These are phyloP conservation scores for Magallana angulata DNA, from an alignment of 1,140 invertebrate species.

Conservation along the genomic window DNA sequence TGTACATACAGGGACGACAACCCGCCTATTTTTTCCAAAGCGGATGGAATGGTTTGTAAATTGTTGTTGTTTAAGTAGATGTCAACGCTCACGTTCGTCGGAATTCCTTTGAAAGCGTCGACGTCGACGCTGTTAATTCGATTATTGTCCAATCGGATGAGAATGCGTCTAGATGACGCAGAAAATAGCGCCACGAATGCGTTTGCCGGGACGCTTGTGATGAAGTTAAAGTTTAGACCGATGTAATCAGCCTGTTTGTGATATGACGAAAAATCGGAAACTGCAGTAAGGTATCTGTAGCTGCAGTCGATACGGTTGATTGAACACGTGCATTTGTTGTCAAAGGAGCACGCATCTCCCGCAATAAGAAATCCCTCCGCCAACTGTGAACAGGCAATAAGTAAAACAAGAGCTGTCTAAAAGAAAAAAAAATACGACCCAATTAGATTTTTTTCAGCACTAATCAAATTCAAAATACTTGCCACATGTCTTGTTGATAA, in stretches of 20 bases:
- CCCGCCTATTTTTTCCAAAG: not conserved
- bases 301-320: not conserved
- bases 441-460: too few species aligned
- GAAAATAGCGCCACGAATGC: not conserved
- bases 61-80: conserved; percentile 15
- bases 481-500: too few species aligned
- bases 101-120: not conserved
- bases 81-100: not conserved
- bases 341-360: not conserved
- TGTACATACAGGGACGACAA: not conserved
- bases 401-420: not conserved
- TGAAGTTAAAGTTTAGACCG: conserved; percentile 1
- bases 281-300: not conserved
- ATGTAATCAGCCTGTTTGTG: not conserved
- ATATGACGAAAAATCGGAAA: not conserved
- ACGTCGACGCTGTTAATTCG: not conserved
- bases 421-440: not conserved
- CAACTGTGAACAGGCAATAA: not conserved
- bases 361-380: not conserved
- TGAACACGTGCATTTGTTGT: conserved; percentile 18
- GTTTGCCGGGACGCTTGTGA: conserved; percentile 3
- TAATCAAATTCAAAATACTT: too few species aligned
- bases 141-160: not conserved
- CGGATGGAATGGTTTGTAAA: not conserved
- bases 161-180: conserved; percentile 21